Evolutionary conservation across 2,888 invertebrate species (phyloP).

Genomic region (Thecocarcelia acutangulata): DNA sequence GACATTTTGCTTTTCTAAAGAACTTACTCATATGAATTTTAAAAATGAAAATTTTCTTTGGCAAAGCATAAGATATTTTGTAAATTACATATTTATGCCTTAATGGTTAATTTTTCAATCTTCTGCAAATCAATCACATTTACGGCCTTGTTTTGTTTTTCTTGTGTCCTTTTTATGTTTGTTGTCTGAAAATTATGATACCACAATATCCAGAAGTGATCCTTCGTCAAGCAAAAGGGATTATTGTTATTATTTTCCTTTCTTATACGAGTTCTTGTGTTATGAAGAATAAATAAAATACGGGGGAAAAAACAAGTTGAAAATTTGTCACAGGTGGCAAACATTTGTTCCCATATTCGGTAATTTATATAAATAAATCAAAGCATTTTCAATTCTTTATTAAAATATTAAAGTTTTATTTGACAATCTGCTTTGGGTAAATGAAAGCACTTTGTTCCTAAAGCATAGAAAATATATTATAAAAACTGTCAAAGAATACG

Average conservation of each 20-base stretch:
- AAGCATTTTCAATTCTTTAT: too few species aligned
- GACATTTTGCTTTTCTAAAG: not conserved
- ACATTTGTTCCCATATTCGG: too few species aligned
- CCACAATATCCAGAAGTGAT: constrained; percentile 30
- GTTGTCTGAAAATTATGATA: constrained; percentile 26
- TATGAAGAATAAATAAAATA: too few species aligned
- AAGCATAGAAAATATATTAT: too few species aligned
- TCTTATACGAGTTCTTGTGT: too few species aligned
- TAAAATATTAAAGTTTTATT: too few species aligned
- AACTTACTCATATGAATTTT: constrained; percentile 24
- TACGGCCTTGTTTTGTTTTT: constrained; percentile 32
- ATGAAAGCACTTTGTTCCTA: too few species aligned
- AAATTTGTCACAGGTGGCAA: too few species aligned
- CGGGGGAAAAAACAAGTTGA: too few species aligned
- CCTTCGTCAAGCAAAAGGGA: constrained; percentile 45
- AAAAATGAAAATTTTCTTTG: constrained; percentile 27
- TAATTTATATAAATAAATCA: too few species aligned
- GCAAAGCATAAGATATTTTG: constrained; percentile 12
- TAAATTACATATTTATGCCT: constrained; percentile 42
- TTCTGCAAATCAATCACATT: constrained; percentile 77
- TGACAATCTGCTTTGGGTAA: too few species aligned
- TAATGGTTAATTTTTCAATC: constrained; percentile 71
- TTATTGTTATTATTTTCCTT: constrained; percentile 10
- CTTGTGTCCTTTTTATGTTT: constrained; percentile 1
- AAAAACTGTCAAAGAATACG: too few species aligned